Percentiles rank a stretch among this genome's conserved stretches.
These are phyloP conservation scores for Peribatodes rhomboidaria DNA, from an alignment of 2,888 invertebrate genomes.

Conservation along the genomic window DNA sequence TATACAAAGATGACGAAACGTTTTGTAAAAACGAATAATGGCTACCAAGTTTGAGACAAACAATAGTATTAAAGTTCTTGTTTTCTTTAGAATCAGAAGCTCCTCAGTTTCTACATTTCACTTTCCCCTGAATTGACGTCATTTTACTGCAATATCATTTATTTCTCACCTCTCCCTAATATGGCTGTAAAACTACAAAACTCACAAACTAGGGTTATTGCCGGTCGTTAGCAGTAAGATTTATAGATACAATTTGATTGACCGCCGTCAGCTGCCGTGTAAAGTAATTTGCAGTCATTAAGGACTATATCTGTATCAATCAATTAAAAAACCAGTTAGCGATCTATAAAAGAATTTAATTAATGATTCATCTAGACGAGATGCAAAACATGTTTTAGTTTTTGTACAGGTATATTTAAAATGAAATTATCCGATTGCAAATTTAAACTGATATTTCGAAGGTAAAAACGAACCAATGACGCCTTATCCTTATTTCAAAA, in stretches of 20 bases:
- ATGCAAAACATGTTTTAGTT: slow-evolving; percentile 4
- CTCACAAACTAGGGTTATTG: slow-evolving; percentile 1
- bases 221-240: slow-evolving; percentile 19
- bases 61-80: no score
- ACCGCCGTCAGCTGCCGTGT: neutral
- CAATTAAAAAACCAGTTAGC: slow-evolving; percentile 13
- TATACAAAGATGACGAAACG: no score
- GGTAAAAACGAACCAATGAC: no score
- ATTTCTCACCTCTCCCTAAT: neutral
- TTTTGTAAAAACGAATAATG: no score
- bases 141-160: neutral
- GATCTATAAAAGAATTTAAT: slow-evolving; percentile 5
- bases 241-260: slow-evolving; percentile 14
- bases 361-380: neutral
- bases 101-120: no score
- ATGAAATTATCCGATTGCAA: no score
- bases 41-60: no score
- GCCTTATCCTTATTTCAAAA: no score
- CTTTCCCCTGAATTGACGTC: neutral
- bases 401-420: neutral
- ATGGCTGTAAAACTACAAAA: neutral
- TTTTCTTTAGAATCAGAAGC: no score
- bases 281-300: slow-evolving; percentile 13
- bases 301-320: neutral
- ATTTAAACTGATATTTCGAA: no score